phyloP scores from a whole-genome alignment of 2,113 vertebrate species.

The Thunnus maccoyii region DNA sequence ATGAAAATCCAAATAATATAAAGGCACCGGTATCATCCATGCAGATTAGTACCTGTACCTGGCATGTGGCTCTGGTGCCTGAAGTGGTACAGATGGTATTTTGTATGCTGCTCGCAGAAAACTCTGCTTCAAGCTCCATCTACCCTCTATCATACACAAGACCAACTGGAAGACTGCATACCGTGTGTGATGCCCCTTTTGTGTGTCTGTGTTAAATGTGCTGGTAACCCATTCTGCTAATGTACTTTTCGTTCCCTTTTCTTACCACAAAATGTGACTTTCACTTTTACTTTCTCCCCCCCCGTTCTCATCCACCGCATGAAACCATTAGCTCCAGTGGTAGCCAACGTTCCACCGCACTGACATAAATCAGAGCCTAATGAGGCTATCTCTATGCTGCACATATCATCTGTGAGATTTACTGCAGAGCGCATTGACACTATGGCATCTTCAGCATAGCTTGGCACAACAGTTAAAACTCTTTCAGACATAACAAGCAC shows the following conservation, averaged over 20 bases:
- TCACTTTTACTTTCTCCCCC: slow-evolving; percentile 21
- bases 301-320: background rate
- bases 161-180: slow-evolving; percentile 3
- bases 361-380: slow-evolving; percentile 68
- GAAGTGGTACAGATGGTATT: slow-evolving; percentile 39
- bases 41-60: slow-evolving; percentile 19
- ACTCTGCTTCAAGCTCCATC: slow-evolving; percentile 47
- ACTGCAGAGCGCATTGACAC: slow-evolving; percentile 21
- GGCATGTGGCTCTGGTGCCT: slow-evolving; percentile 10
- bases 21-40: background rate
- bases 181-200: background rate
- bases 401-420: slow-evolving; percentile 52
- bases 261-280: slow-evolving; percentile 14
- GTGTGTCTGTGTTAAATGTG: slow-evolving; percentile 11
- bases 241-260: slow-evolving; percentile 31
- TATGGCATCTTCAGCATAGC: background rate
- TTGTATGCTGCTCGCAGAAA: slow-evolving; percentile 51
- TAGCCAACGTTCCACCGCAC: slow-evolving; percentile 1
- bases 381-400: slow-evolving; percentile 69
- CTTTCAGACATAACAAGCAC: slow-evolving; percentile 33
- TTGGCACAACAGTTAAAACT: slow-evolving; percentile 27
- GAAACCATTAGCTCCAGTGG: slow-evolving; percentile 32
- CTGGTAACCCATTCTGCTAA: background rate
- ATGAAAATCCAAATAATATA: background rate
- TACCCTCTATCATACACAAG: slow-evolving; percentile 49